These are phyloP conservation scores for Crocuta crocuta DNA, from an alignment of 2,113 vertebrate genomes.

Conservation along the genomic window DNA sequence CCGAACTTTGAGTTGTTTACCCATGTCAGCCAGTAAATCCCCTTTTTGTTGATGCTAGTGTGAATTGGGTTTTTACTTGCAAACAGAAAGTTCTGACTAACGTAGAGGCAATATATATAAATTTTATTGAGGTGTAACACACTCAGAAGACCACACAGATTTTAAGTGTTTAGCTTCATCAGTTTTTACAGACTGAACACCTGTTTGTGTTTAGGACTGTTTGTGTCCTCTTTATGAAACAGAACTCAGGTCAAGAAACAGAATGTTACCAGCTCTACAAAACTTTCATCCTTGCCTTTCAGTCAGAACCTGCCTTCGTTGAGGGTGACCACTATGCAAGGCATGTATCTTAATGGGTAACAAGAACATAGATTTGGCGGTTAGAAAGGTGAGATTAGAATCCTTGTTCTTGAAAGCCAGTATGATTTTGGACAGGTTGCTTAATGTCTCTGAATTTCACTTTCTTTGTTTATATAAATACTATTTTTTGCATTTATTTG, in stretches of 20 bases:
- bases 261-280: not conserved
- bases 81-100: not conserved
- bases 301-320: not conserved
- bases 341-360: not conserved
- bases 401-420: slow-evolving; percentile 17
- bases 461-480: not conserved
- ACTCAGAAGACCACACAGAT: not conserved
- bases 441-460: not conserved
- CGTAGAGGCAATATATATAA: not conserved
- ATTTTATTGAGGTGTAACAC: not conserved
- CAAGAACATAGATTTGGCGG: not conserved
- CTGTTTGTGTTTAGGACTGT: not conserved
- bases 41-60: not conserved
- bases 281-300: not conserved
- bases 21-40: not conserved
- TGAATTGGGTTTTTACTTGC: not conserved
- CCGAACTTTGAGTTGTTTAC: not conserved
- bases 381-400: not conserved
- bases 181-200: not conserved
- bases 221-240: not conserved
- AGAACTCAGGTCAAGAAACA: not conserved
- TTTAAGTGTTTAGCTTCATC: not conserved
- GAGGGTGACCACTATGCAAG: not conserved
- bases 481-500: not conserved
- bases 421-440: not conserved